Evolutionary conservation across 2,888 invertebrate genomes (phyloP).

Genomic region (Hemistola chrysoprasaria): DNA sequence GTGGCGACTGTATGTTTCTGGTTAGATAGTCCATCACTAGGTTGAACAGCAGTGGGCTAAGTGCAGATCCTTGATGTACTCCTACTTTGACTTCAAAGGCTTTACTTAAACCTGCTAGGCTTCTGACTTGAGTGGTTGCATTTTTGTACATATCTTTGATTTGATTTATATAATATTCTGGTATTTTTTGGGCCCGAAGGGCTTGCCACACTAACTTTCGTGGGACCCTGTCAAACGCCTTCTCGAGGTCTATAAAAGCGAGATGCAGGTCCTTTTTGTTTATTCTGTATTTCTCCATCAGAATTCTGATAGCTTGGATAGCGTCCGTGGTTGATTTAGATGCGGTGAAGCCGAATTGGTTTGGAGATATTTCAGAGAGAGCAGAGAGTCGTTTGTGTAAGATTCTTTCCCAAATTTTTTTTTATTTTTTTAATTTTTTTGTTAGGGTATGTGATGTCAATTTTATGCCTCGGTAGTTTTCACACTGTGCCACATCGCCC

Average conservation of each 20-base stretch:
- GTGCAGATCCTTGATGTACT: not conserved
- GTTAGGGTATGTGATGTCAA: no score
- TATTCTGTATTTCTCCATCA: not conserved
- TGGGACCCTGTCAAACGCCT: not conserved
- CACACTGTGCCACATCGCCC: no score
- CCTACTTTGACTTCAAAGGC: not conserved
- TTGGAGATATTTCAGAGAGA: not conserved
- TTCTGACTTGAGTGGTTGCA: not conserved
- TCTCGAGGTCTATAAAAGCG: constrained; percentile 1
- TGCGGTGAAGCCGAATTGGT: not conserved
- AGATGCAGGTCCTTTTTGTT: not conserved
- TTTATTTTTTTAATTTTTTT: no score
- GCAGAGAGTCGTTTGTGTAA: no score
- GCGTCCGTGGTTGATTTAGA: not conserved
- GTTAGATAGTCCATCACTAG: constrained; percentile 1
- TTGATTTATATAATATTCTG: not conserved
- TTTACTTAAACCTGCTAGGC: not conserved
- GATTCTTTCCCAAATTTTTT: no score
- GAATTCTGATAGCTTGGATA: not conserved
- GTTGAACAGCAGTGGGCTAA: constrained; percentile 1
- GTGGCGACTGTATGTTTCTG: not conserved
- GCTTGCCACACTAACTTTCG: no score
- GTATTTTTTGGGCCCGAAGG: no score
- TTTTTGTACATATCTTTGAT: not conserved
- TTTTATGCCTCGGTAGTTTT: no score